Percentiles rank a stretch among this genome's conserved stretches.
Conservation (phyloP, 2,888 invertebrate species). For the Drosophila infuscata region DNA sequence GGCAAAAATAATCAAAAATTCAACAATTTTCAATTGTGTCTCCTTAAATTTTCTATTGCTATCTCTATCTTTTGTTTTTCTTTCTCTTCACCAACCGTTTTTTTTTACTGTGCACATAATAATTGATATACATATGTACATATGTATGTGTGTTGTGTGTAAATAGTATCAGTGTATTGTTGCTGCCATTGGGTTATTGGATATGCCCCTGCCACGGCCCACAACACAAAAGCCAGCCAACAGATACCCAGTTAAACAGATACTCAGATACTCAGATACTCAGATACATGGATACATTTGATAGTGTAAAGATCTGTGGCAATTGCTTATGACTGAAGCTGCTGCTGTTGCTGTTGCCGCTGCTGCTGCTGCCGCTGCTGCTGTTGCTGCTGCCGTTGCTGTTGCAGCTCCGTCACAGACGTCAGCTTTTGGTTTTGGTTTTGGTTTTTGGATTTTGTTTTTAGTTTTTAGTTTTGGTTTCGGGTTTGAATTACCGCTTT, state of each 20-base stretch:
- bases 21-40: neutral
- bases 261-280: conserved; percentile 21
- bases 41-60: fast-evolving
- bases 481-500: conserved; percentile 40
- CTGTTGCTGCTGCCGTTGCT: neutral
- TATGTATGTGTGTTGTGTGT: neutral
- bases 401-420: conserved; percentile 34
- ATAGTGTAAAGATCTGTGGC: conserved; percentile 31
- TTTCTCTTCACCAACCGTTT: neutral
- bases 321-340: conserved; percentile 11
- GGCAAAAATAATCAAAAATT: neutral
- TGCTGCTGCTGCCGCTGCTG: neutral
- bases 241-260: conserved; percentile 18
- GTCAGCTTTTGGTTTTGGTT: conserved; percentile 40
- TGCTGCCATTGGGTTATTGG: conserved; percentile 52
- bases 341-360: neutral
- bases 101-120: neutral
- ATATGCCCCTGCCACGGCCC: conserved; percentile 37
- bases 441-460: conserved; percentile 13
- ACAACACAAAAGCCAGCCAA: conserved; percentile 26
- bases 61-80: no score
- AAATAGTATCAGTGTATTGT: conserved; percentile 9
- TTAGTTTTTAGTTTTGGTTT: conserved; percentile 34
- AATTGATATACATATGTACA: neutral
- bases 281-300: conserved; percentile 35